Evolutionary conservation across 1,140 invertebrate species (phyloP).

Genomic region (Subanguina moxae): DNA sequence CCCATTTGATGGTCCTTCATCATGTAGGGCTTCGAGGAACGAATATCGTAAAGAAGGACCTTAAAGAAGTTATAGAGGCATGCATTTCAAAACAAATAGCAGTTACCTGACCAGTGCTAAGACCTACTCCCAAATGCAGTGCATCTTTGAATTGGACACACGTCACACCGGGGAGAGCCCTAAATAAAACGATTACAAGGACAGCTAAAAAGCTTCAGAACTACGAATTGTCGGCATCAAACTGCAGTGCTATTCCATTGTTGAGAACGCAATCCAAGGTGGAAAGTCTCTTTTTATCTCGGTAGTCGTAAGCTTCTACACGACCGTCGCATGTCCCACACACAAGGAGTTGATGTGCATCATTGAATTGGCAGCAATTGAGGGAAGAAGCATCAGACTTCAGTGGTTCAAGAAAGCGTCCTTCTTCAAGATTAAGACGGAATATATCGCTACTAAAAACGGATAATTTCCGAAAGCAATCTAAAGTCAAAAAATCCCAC

Average conservation of each 20-base stretch:
- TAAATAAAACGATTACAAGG: neutral
- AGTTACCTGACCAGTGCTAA: slow-evolving; percentile 78
- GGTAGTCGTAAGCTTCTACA: slow-evolving; percentile 92
- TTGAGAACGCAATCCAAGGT: slow-evolving; percentile 78
- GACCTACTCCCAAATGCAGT: slow-evolving; percentile 82
- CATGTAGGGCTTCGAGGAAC: slow-evolving; percentile 79
- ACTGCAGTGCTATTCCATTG: slow-evolving; percentile 66
- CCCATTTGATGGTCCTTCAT: slow-evolving; percentile 93
- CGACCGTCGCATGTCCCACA: slow-evolving; percentile 84
- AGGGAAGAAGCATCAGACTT: slow-evolving; percentile 68
- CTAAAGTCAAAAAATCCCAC: neutral
- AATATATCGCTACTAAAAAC: slow-evolving; percentile 77
- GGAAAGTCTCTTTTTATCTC: slow-evolving; percentile 72
- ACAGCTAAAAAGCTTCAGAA: neutral
- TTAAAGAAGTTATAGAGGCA: slow-evolving; percentile 41
- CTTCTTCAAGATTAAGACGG: slow-evolving; percentile 88
- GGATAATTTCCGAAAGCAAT: slow-evolving; percentile 13
- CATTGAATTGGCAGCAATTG: slow-evolving; percentile 82
- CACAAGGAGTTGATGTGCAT: slow-evolving; percentile 78
- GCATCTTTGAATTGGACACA: slow-evolving; percentile 65
- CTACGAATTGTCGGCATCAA: slow-evolving; percentile 24
- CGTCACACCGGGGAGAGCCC: slow-evolving; percentile 69
- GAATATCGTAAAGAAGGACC: slow-evolving; percentile 85
- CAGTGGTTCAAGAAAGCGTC: slow-evolving; percentile 82
- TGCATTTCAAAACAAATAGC: slow-evolving; percentile 21